Evolutionary conservation across 2,888 invertebrate genomes (phyloP), one percentile per base, ranked within the genome.

Genomic region (Nephrotoma flavescens): DNA sequence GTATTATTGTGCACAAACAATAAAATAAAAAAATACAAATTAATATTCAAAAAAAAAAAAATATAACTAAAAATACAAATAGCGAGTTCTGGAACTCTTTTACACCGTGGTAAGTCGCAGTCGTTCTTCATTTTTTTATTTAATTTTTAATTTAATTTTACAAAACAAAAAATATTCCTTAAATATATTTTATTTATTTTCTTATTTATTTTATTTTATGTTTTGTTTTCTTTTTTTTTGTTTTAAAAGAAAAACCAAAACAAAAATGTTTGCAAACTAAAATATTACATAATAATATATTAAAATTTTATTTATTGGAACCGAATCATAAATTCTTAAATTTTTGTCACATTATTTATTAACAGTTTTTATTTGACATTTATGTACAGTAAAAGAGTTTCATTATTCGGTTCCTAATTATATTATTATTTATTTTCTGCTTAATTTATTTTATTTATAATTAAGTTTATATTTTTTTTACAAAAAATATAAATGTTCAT

Each of bases 41-140:
- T 87, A 88, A 87, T 42, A 47, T 83, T 85, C n/a, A 86, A 87
- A 44, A 88, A 88, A 87, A 86, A 87, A 44, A 88, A 88, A 87
- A 87, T 41, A 85, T 42, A 88, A 89, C 88, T 88, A 89, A 87
- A 89, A 89, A 90, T 88, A 87, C 88, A 88, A 88, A 95, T 96
- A 97, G 97, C 96, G 96, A 96, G 96, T 97, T 97, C 96, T 97
- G 97, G 97, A 97, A 96, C 95, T 97, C 97, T 95, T 97, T 97
- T 96, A 96, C 96, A 95, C 97, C 97, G 95, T 96, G 97, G 97
- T 97, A 97, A 97, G 97, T 97, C 95, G 94, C 95, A 94, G 88
- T 88, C 88, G 87, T 87, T 87, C 87, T 88, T 88, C 86, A 85
- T 88, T 87, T 88, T 87, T 87, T 31, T 3, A 31, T 31, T 31